Percentiles rank a stretch among this genome's conserved stretches.
These are phyloP conservation scores for Melanotaenia pygmaea DNA, from an alignment of 2,797 vertebrate genomes.

Conservation along the genomic window DNA sequence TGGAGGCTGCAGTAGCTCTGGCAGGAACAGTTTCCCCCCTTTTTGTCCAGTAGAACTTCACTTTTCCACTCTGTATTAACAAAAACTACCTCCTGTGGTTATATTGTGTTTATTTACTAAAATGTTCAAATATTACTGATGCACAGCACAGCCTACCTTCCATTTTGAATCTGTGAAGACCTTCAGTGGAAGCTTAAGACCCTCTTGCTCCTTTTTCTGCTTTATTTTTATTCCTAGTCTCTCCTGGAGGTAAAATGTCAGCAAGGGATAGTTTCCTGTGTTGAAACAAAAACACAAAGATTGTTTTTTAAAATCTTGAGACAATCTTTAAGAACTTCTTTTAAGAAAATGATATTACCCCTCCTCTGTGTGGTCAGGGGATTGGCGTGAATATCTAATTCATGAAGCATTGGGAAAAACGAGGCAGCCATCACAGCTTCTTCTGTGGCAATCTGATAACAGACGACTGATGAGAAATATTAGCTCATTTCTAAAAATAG, in stretches of 20 bases:
- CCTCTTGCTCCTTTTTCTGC: constrained; percentile 61
- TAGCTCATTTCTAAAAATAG: not conserved
- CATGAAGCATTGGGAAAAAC: constrained; percentile 84
- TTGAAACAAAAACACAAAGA: constrained; percentile 11
- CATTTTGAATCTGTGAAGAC: constrained; percentile 70
- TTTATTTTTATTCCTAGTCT: constrained; percentile 84
- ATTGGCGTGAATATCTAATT: constrained; percentile 88
- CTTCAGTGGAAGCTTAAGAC: constrained; percentile 64
- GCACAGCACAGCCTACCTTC: constrained; percentile 77
- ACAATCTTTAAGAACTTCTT: not conserved
- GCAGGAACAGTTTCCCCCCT: not conserved
- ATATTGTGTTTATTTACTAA: not conserved
- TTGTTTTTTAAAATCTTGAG: not conserved
- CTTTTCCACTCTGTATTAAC: not conserved
- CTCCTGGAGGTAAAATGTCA: constrained; percentile 85
- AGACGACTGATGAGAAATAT: constrained; percentile 26
- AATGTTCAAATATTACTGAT: not conserved
- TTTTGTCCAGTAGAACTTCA: not conserved
- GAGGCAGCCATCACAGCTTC: constrained; percentile 84
- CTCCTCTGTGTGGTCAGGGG: constrained; percentile 81
- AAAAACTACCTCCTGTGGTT: not conserved
- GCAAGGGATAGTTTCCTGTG: constrained; percentile 83
- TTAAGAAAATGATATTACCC: constrained; percentile 69
- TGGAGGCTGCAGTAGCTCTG: not conserved
- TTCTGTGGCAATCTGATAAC: constrained; percentile 84